phyloP scores from a whole-genome alignment of 2,797 vertebrate species.

The Champsocephalus gunnari region DNA sequence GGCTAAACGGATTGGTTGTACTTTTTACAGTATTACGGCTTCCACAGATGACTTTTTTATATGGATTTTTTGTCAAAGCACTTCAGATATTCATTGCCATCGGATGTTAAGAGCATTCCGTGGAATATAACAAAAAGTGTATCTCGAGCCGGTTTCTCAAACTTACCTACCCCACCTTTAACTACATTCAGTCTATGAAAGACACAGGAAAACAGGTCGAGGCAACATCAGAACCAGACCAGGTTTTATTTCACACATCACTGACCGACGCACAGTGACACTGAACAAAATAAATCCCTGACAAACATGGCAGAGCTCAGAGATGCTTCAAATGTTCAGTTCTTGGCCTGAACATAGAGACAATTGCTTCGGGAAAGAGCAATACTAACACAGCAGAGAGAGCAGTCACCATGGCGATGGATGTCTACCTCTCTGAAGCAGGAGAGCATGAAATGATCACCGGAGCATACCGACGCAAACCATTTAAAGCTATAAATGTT shows the following conservation, averaged over 20 bases:
- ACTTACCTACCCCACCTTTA: neutral
- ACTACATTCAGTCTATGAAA: slow-evolving; percentile 21
- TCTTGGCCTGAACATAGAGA: slow-evolving; percentile 17
- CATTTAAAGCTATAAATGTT: slow-evolving; percentile 18
- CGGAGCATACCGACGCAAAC: neutral
- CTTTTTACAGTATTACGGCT: too few species aligned
- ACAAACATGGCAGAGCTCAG: slow-evolving; percentile 1
- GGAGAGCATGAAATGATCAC: slow-evolving; percentile 8
- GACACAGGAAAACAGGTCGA: slow-evolving; percentile 9
- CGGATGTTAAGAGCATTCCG: too few species aligned
- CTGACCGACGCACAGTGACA: slow-evolving; percentile 47
- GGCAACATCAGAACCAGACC: slow-evolving; percentile 1
- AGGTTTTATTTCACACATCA: slow-evolving; percentile 62
- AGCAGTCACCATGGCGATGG: slow-evolving; percentile 12
- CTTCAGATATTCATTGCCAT: too few species aligned
- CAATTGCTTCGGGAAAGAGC: neutral
- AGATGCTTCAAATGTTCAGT: neutral
- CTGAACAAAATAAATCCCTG: slow-evolving; percentile 49
- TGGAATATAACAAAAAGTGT: too few species aligned
- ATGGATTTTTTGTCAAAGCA: too few species aligned
- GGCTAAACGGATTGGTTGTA: too few species aligned
- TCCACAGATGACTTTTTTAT: too few species aligned
- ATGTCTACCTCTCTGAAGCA: slow-evolving; percentile 3
- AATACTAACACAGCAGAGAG: neutral
- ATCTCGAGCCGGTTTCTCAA: too few species aligned